phyloP scores from a whole-genome alignment of 1,140 invertebrate species.

The Heliconius congener region DNA sequence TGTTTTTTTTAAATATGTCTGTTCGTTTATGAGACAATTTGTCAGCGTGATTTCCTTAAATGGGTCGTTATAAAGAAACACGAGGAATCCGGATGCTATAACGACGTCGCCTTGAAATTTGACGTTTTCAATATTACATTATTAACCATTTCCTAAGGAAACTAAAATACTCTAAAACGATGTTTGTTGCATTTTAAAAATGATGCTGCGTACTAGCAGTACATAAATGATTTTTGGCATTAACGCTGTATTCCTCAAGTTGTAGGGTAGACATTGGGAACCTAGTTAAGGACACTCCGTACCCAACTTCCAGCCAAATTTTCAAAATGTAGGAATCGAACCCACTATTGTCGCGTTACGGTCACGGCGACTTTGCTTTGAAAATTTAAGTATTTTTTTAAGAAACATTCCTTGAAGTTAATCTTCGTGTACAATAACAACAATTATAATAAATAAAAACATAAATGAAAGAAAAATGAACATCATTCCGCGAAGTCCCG shows the following conservation, averaged over 20 bases:
- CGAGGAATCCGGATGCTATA: not conserved
- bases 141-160: not conserved
- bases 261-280: no score
- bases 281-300: no score
- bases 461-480: not conserved
- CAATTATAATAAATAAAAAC: not conserved
- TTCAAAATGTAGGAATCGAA: no score
- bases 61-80: conserved; percentile 2
- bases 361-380: no score
- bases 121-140: not conserved
- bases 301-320: no score
- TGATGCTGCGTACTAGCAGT: not conserved
- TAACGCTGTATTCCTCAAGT: no score
- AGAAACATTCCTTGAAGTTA: not conserved
- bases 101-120: not conserved
- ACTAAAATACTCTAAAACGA: no score
- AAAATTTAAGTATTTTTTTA: not conserved
- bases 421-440: not conserved
- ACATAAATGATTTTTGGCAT: not conserved
- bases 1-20: not conserved
- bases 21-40: not conserved
- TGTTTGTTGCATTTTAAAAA: no score
- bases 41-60: not conserved
- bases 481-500: not conserved
- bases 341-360: no score